Percentiles rank a stretch among this genome's conserved stretches.
phyloP scores from a whole-genome alignment of 2,888 invertebrate genomes.

The Troides helena region DNA sequence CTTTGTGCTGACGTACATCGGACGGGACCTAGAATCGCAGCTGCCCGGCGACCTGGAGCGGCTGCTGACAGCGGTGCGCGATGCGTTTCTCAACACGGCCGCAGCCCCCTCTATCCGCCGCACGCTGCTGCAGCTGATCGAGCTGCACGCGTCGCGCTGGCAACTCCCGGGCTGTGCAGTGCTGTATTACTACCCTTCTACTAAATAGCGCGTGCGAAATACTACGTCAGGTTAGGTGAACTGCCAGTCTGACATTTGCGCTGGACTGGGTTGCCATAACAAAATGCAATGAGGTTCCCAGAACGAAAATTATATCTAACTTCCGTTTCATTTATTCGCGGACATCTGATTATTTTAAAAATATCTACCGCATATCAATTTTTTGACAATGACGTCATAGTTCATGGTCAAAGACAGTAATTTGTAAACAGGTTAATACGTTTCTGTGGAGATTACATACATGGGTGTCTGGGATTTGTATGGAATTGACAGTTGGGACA shows the following conservation, averaged over 20 bases:
- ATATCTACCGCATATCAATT: no score
- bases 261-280: background rate
- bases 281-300: background rate
- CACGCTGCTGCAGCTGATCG: conserved; percentile 92
- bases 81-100: conserved; percentile 89
- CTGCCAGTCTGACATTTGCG: background rate
- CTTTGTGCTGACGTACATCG: conserved; percentile 93
- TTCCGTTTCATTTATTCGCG: background rate
- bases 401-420: no score
- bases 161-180: conserved; percentile 94
- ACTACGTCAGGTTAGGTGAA: background rate
- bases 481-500: no score
- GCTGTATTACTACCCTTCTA: conserved; percentile 90
- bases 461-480: no score
- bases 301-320: background rate
- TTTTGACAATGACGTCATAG: no score
- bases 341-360: background rate
- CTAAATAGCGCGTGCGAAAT: conserved; percentile 57
- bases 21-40: conserved; percentile 91
- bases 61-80: conserved; percentile 88
- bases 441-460: no score
- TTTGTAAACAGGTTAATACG: no score
- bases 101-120: conserved; percentile 89
- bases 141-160: conserved; percentile 94
- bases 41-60: conserved; percentile 89